Evolutionary conservation across 2,797 vertebrate species (phyloP), one percentile per base, ranked within the genome.

Genomic region (Cossypha niveicapilla): DNA sequence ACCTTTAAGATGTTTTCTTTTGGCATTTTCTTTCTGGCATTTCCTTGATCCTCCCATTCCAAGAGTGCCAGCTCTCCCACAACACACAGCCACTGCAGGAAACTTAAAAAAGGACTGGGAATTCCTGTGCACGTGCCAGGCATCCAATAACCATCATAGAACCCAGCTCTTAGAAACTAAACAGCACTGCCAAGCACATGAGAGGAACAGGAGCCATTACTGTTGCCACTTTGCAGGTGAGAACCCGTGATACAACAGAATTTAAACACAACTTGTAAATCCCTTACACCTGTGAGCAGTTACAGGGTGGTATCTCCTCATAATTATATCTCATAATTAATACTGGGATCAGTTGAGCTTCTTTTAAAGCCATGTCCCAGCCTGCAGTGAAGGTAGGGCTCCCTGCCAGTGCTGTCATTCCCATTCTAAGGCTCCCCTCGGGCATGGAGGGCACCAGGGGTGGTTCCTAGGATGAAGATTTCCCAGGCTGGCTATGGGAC

Each of bases 401-500:
- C 30, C 61, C 21, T 61, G 44, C 30, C 51, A 66, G 51, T 3
- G 1, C 71, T 39, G 13, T 32, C 27, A 24, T 10, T 90, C 8
- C 1, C 27, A 28, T 13, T 37, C 25, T 12, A 1, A 78, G 41
- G 44, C 41, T 72, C 45, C 56, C 41, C 34, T 24, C 2, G 8
- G 65, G 50, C 30, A 57, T 37, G 57, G 42, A 17, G 5, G 51
- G 66, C 37, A 45, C 56, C 24, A 1, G 0, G 37, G 44, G 7
- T 11, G 30, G 45, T 21, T 68, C 86, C 81, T 67, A 62, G 77
- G 65, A 57, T 53, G 58, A 76, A 90, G 88, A 70, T 72, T 66
- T 92, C 84, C 78, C 80, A 94, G 86, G 73, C 80, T 87, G 89
- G 60, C 87, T 73, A 23, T 89, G 86, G 84, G 75, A 22, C 41